Evolutionary conservation across 2,113 vertebrate species (phyloP).

Genomic region (Hucho hucho): DNA sequence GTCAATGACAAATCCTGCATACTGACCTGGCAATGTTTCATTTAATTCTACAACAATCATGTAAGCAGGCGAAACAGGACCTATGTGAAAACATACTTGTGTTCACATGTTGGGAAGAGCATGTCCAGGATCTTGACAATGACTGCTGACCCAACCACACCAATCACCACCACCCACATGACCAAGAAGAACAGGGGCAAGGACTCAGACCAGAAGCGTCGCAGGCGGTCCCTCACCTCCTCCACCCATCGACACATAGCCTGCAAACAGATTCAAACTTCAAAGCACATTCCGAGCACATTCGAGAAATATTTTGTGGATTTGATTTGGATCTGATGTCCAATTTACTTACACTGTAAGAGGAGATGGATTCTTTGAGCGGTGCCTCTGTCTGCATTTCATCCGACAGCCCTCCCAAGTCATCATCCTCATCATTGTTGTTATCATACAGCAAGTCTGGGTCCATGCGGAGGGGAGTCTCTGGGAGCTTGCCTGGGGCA

Average conservation of each 20-base stretch:
- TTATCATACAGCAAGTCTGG: conserved; percentile 69
- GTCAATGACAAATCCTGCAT: not conserved
- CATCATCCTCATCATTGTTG: conserved; percentile 72
- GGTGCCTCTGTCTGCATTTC: conserved; percentile 79
- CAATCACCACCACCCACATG: conserved; percentile 85
- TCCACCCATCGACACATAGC: conserved; percentile 91
- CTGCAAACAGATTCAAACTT: conserved; percentile 58
- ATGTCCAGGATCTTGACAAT: conserved; percentile 84
- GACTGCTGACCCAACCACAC: conserved; percentile 82
- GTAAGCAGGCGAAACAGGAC: not conserved
- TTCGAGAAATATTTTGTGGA: not conserved
- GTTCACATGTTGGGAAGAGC: conserved; percentile 83
- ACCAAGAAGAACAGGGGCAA: conserved; percentile 86
- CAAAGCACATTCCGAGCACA: not conserved
- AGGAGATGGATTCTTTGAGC: conserved; percentile 81
- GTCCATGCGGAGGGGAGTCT: conserved; percentile 88
- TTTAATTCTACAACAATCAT: not conserved
- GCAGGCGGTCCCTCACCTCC: conserved; percentile 78
- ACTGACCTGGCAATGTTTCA: not conserved
- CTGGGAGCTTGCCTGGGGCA: conserved; percentile 88
- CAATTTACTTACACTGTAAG: conserved; percentile 82
- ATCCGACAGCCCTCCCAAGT: conserved; percentile 57
- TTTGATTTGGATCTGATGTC: not conserved
- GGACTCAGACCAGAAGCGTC: conserved; percentile 79
- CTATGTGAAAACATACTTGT: conserved; percentile 76